phyloP scores from a whole-genome alignment of 2,888 invertebrate genomes.

The Pyrgus malvae region DNA sequence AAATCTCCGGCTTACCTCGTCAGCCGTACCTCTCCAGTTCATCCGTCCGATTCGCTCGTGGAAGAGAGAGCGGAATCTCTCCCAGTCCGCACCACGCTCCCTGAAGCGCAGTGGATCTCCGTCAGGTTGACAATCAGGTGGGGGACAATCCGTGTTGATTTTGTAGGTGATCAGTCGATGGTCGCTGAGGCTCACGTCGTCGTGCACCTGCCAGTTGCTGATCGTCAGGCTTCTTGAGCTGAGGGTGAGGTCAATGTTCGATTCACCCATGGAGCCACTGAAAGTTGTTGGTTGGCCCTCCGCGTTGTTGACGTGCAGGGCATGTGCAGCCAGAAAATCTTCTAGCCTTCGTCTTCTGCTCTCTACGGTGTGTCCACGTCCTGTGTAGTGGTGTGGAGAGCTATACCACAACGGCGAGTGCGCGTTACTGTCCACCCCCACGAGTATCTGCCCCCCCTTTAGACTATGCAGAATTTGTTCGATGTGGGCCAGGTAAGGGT shows the following conservation, averaged over 20 bases:
- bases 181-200: slow-evolving; percentile 31
- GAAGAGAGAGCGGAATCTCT: not conserved
- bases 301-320: not conserved
- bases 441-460: slow-evolving; percentile 3
- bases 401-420: slow-evolving; percentile 41
- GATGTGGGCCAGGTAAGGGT: slow-evolving; percentile 30
- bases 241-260: slow-evolving; percentile 27
- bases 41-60: slow-evolving; percentile 6
- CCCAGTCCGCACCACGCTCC: slow-evolving; percentile 11
- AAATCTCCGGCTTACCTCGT: not conserved
- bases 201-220: slow-evolving; percentile 17
- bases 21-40: slow-evolving; percentile 26
- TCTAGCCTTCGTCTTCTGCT: not conserved
- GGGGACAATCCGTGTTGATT: not conserved
- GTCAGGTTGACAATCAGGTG: not conserved
- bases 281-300: slow-evolving; percentile 20
- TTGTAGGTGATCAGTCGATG: slow-evolving; percentile 31
- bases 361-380: not conserved
- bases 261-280: slow-evolving; percentile 19
- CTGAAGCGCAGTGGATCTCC: not conserved
- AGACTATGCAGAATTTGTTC: slow-evolving; percentile 24
- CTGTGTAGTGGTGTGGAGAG: not conserved
- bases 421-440: slow-evolving; percentile 38
- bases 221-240: not conserved
- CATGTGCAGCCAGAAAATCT: not conserved